phyloP scores from a whole-genome alignment of 2,888 invertebrate genomes.

The Lepidochrysops patricia region DNA sequence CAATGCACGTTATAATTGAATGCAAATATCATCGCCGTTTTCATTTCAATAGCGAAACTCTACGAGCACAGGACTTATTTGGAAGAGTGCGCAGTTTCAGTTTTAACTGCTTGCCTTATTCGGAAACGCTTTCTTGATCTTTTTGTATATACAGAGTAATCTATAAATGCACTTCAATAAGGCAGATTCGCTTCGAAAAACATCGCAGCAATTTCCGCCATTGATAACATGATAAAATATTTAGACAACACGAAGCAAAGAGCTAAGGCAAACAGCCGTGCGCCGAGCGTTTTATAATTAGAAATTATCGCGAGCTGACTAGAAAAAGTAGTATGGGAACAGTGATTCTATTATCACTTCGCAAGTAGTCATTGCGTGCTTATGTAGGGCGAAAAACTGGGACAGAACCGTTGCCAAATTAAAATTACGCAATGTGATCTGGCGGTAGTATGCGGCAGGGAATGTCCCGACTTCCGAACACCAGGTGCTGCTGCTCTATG shows the following conservation, averaged over 20 bases:
- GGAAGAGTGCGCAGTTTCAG: background rate
- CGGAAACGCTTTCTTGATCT: background rate
- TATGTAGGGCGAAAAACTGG: conserved; percentile 28
- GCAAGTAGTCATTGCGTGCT: conserved; percentile 5
- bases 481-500: no score
- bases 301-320: background rate
- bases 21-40: background rate
- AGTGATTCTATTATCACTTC: background rate
- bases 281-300: background rate
- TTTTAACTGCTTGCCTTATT: background rate
- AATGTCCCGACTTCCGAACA: background rate
- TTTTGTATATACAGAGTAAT: background rate
- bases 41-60: background rate
- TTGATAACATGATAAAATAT: background rate
- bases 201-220: background rate
- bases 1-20: background rate
- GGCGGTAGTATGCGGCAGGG: conserved; percentile 27
- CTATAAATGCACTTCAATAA: background rate
- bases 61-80: background rate
- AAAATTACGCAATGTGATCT: conserved; percentile 38
- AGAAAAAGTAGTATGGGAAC: background rate
- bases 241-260: background rate
- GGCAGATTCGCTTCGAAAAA: no score
- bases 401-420: conserved; percentile 44
- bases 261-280: no score